Conservation (phyloP, 2,888 invertebrate genomes). For the Lepidochitona cinerea region DNA sequence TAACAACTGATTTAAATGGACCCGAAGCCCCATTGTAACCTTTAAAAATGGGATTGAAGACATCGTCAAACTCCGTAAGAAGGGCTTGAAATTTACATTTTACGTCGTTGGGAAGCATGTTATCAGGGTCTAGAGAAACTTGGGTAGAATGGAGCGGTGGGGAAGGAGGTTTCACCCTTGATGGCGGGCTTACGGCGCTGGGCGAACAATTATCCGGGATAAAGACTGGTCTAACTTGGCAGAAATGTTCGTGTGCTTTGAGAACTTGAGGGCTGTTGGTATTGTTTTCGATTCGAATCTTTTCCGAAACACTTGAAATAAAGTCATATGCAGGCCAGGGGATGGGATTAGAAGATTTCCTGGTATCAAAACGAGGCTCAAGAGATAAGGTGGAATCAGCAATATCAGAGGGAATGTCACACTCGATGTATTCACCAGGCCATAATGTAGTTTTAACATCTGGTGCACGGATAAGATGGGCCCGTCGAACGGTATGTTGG, state of each 20-base stretch:
- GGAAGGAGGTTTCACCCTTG: too few species aligned
- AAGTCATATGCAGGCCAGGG: slow-evolving; percentile 22
- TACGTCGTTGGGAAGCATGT: slow-evolving; percentile 6
- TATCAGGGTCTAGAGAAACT: slow-evolving; percentile 27
- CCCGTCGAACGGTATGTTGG: slow-evolving; percentile 6
- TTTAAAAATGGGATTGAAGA: slow-evolving; percentile 27
- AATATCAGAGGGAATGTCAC: too few species aligned
- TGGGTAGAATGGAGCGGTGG: neutral
- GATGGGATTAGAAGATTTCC: neutral
- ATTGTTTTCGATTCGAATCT: slow-evolving; percentile 21
- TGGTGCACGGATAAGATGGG: slow-evolving; percentile 17
- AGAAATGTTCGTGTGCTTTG: slow-evolving; percentile 25
- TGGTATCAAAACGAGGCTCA: slow-evolving; percentile 1
- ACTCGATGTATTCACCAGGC: slow-evolving; percentile 32
- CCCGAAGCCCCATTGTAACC: slow-evolving; percentile 37
- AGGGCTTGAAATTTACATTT: slow-evolving; percentile 15
- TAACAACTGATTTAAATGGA: slow-evolving; percentile 35
- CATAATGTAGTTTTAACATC: slow-evolving; percentile 14
- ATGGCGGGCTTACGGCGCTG: too few species aligned
- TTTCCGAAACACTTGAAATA: slow-evolving; percentile 16
- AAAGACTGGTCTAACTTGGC: slow-evolving; percentile 19
- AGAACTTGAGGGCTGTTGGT: slow-evolving; percentile 13
- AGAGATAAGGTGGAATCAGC: slow-evolving; percentile 18
- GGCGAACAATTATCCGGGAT: too few species aligned
- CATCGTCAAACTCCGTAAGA: slow-evolving; percentile 21